Evolutionary conservation across 2,113 vertebrate species (phyloP).

Genomic region (Trichomycterus rosablanca): DNA sequence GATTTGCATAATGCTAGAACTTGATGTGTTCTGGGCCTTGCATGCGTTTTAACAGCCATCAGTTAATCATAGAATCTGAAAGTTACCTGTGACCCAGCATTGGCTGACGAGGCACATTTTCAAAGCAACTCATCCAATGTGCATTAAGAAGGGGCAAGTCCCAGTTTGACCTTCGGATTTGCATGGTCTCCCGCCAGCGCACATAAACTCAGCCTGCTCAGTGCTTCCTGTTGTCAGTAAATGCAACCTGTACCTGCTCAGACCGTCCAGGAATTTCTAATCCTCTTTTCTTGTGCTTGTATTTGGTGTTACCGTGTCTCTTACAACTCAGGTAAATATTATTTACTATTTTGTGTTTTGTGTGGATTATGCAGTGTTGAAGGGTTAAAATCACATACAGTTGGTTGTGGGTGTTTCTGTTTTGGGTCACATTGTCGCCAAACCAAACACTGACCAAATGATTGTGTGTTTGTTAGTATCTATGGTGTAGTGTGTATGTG

Average conservation of each 20-base stretch:
- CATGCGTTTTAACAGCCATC: background rate
- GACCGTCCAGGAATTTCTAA: background rate
- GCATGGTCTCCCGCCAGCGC: background rate
- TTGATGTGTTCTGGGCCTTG: background rate
- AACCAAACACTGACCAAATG: too few relatives aligned
- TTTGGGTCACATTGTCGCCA: background rate
- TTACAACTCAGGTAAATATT: constrained; percentile 28
- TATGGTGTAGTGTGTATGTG: background rate
- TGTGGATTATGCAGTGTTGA: background rate
- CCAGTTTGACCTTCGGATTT: constrained; percentile 22
- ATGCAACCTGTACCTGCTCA: background rate
- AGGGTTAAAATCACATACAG: too few relatives aligned
- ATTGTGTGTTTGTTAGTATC: background rate
- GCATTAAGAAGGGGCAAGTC: constrained; percentile 12
- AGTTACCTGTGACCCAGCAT: background rate
- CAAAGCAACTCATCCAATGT: constrained; percentile 20
- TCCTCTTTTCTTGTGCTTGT: background rate
- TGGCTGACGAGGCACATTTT: constrained; percentile 12
- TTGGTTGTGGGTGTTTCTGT: constrained; percentile 3
- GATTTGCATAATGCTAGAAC: too few relatives aligned
- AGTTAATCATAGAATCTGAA: background rate
- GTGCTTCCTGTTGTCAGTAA: background rate
- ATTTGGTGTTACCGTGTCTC: background rate
- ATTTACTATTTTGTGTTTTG: background rate
- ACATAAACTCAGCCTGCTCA: constrained; percentile 11